Evolutionary conservation across 1,140 invertebrate genomes (phyloP), one percentile per base, ranked within the genome.

Genomic region (Psilanteris sp.): DNA sequence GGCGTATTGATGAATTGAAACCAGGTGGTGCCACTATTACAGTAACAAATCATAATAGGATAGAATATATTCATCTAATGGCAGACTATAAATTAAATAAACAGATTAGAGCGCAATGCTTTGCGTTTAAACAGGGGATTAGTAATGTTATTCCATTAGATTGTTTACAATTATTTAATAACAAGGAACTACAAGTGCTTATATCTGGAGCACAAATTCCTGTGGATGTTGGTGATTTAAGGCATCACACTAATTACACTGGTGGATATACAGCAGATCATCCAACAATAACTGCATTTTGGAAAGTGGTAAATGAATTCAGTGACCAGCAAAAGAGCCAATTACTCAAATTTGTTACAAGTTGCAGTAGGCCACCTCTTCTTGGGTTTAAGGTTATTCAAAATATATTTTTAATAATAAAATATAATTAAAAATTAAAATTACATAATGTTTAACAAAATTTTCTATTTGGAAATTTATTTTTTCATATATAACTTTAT

Each of bases 341-440:
- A 79, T 86, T 99, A 7, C 88, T 99, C 0, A 98, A 98, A 87
- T 99, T 99, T 91, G 97, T 98, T 3, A 99, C 98, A 0, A 98
- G 96, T 82, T 98, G 97, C 81, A 98, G 97, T 0, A 87, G 97
- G 76, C 96, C 97, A n/a, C 98, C 98, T 2, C 89, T 99, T n/a
- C 88, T 98, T 11, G 98, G 98, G 8, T 99, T 99, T 83, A 98
- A 97, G 92, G 96, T 94, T n/a, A n/a, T n/a, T n/a, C n/a, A n/a
- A n/a, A n/a, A n/a, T n/a, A n/a, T n/a, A n/a, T n/a, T n/a, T n/a
- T n/a, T n/a, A n/a, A n/a, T n/a, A n/a, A n/a, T n/a, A n/a, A n/a
- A n/a, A n/a, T n/a, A n/a, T n/a, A n/a, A n/a, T n/a, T n/a, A n/a
- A n/a, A n/a, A n/a, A n/a, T n/a, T n/a, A n/a, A n/a, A n/a, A n/a